Conservation (phyloP, 2,113 vertebrate genomes). For the Vicugna pacos region DNA sequence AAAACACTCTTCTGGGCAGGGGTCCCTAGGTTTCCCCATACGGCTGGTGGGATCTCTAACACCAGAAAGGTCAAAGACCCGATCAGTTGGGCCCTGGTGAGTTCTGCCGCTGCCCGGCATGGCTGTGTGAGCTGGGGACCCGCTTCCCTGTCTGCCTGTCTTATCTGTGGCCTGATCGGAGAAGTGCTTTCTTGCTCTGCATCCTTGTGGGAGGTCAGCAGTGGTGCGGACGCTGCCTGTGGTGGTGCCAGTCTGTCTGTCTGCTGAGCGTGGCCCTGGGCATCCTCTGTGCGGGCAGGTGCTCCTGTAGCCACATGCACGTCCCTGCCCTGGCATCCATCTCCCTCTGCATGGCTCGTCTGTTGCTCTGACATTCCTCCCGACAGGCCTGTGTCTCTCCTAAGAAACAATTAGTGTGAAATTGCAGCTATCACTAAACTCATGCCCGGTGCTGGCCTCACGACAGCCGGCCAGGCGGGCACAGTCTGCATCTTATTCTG, state of each 20-base stretch:
- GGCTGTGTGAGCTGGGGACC: neutral
- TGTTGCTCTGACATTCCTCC: neutral
- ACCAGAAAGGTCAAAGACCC: neutral
- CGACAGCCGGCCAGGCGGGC: neutral
- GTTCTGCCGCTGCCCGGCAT: rapidly evolving
- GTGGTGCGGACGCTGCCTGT: neutral
- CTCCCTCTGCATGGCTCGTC: neutral
- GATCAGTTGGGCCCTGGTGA: rapidly evolving
- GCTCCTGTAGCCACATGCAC: neutral
- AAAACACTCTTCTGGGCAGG: neutral
- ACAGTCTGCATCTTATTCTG: neutral
- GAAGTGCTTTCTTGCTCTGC: neutral
- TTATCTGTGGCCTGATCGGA: neutral
- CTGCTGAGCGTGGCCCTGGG: neutral
- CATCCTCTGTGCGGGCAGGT: neutral
- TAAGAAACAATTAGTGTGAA: rapidly evolving
- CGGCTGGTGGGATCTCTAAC: neutral
- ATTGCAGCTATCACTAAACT: rapidly evolving
- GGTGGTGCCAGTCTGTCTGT: neutral
- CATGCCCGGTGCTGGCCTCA: neutral
- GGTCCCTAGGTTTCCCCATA: rapidly evolving
- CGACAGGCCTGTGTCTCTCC: neutral
- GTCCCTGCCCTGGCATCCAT: neutral
- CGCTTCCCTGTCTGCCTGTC: neutral
- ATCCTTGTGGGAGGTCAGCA: neutral